A percentile compares a stretch with the other conserved stretches of the same genome.
Evolutionary conservation across 2,888 invertebrate species (phyloP).

Genomic region (Pteria penguin): DNA sequence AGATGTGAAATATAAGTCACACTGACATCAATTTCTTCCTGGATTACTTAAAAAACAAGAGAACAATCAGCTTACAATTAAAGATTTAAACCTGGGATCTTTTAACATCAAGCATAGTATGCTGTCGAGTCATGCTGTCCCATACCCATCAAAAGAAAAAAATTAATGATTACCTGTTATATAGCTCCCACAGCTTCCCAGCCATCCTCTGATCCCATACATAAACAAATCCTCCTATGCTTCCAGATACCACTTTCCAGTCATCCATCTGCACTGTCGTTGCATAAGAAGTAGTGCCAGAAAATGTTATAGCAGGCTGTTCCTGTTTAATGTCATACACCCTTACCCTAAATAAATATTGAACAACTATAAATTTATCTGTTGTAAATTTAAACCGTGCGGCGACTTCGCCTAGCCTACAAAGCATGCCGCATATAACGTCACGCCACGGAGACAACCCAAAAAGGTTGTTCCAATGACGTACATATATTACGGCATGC

Average conservation of each 20-base stretch:
- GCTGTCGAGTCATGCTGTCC: no score
- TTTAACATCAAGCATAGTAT: background rate
- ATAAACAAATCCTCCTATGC: conserved; percentile 70
- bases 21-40: no score
- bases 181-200: conserved; percentile 74
- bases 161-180: conserved; percentile 78
- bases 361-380: no score
- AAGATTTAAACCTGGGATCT: background rate
- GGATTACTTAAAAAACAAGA: background rate
- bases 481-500: no score
- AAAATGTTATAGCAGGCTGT: conserved; percentile 48
- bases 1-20: no score
- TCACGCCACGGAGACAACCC: no score
- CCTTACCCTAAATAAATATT: conserved; percentile 63
- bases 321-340: conserved; percentile 66
- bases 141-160: no score
- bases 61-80: background rate
- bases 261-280: conserved; percentile 76
- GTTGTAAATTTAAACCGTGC: no score
- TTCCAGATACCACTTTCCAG: conserved; percentile 77
- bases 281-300: conserved; percentile 63
- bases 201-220: conserved; percentile 77
- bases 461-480: no score
- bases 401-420: no score
- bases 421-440: no score